phyloP scores from a whole-genome alignment of 92 coral and sea anemone species.

The Phenganax subtilis region DNA sequence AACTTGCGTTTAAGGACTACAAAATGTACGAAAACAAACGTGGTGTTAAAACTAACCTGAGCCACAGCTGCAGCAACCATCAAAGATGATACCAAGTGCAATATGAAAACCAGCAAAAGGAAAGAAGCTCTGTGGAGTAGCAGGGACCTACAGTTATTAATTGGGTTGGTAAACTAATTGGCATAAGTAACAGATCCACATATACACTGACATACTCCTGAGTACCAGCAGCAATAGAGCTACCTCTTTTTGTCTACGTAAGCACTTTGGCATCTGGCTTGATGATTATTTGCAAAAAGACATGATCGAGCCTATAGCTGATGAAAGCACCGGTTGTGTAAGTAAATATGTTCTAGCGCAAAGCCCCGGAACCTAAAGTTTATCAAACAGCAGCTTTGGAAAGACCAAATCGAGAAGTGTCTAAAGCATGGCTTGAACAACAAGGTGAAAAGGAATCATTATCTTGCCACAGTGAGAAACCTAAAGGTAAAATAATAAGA shows the following conservation, averaged over 20 bases:
- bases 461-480: no score
- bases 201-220: conserved; percentile 34
- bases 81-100: background rate
- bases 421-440: no score
- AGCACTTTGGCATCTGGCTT: conserved; percentile 45
- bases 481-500: no score
- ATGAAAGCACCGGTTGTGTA: conserved; percentile 46
- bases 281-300: conserved; percentile 45
- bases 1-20: conserved; percentile 28
- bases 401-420: no score
- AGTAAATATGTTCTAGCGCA: conserved; percentile 42
- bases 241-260: conserved; percentile 29
- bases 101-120: conserved; percentile 14
- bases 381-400: no score
- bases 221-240: conserved; percentile 33
- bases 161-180: conserved; percentile 37
- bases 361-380: conserved; percentile 37
- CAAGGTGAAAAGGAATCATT: no score
- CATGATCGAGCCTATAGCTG: conserved; percentile 42
- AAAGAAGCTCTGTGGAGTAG: background rate
- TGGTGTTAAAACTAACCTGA: conserved; percentile 5
- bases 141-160: conserved; percentile 21
- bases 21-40: conserved; percentile 8
- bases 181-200: conserved; percentile 40
- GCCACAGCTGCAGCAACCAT: background rate